Evolutionary conservation across 92 coral and sea anemone genomes (phyloP).

Genomic region (Parazoanthus atlanticus): DNA sequence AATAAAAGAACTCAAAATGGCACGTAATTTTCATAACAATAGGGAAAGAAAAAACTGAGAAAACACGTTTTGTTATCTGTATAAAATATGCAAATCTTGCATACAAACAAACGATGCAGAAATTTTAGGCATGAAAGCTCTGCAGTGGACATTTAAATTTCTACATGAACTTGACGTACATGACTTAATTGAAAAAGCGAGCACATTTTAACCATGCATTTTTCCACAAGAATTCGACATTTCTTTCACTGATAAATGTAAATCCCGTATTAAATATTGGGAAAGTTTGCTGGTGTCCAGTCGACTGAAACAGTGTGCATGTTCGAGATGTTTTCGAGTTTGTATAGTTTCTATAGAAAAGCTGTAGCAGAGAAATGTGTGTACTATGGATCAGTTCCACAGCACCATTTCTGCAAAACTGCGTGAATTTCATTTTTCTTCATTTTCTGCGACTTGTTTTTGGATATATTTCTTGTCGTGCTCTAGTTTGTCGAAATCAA

Average conservation of each 20-base stretch:
- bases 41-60: conserved; percentile 39
- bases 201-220: too few relatives aligned
- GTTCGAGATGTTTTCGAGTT: neutral
- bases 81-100: conserved; percentile 33
- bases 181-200: neutral
- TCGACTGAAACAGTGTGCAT: neutral
- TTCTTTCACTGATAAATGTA: neutral
- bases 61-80: conserved; percentile 36
- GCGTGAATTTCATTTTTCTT: too few relatives aligned
- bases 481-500: neutral
- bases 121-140: neutral
- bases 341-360: conserved; percentile 13
- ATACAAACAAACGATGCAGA: conserved; percentile 38
- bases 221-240: neutral
- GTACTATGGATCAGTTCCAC: neutral
- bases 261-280: neutral
- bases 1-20: conserved; percentile 33
- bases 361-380: neutral
- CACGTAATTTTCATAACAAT: conserved; percentile 42
- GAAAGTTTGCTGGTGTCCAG: conserved; percentile 5
- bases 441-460: neutral
- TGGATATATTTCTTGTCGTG: neutral
- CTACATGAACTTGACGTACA: neutral
- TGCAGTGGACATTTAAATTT: neutral
- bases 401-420: neutral